Evolutionary conservation across 2,888 invertebrate genomes (phyloP).

Genomic region (Hylaea fasciaria): DNA sequence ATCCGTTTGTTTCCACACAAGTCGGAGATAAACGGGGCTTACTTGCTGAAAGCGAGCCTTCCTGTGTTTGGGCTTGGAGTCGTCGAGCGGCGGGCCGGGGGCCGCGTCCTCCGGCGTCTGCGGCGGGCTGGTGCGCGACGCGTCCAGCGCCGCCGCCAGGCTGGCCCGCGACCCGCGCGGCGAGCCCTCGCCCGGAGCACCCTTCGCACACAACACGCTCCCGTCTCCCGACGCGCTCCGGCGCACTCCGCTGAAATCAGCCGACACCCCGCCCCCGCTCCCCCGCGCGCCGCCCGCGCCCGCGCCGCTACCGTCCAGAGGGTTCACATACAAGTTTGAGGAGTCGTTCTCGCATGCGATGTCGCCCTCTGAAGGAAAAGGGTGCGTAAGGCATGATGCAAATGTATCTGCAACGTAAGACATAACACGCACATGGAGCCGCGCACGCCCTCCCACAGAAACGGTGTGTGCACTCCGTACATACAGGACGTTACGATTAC

Average conservation of each 20-base stretch:
- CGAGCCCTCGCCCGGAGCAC: conserved; percentile 83
- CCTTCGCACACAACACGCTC: conserved; percentile 86
- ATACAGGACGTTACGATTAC: conserved; percentile 26
- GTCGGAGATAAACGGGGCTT: conserved; percentile 47
- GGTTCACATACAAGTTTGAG: conserved; percentile 95
- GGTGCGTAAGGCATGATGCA: conserved; percentile 98
- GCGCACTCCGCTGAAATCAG: conserved; percentile 87
- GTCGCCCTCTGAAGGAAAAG: conserved; percentile 94
- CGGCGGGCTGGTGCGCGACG: conserved; percentile 76
- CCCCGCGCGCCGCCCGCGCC: conserved; percentile 64
- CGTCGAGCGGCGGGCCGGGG: conserved; percentile 70
- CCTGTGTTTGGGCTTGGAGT: conserved; percentile 90
- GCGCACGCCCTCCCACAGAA: conserved; percentile 55
- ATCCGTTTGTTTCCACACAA: not conserved
- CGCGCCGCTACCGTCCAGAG: conserved; percentile 88
- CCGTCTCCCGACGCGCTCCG: conserved; percentile 92
- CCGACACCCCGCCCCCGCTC: conserved; percentile 61
- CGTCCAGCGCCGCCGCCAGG: conserved; percentile 73
- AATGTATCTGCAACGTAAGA: conserved; percentile 95
- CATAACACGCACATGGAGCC: conserved; percentile 79
- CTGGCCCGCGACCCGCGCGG: conserved; percentile 78
- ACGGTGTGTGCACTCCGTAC: conserved; percentile 43
- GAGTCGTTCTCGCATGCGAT: conserved; percentile 88
- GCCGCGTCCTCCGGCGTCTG: conserved; percentile 63
- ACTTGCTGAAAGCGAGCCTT: conserved; percentile 95